Base-by-base conservation (phyloP, 1,140 invertebrate species). In the Drosophila mayri region DNA sequence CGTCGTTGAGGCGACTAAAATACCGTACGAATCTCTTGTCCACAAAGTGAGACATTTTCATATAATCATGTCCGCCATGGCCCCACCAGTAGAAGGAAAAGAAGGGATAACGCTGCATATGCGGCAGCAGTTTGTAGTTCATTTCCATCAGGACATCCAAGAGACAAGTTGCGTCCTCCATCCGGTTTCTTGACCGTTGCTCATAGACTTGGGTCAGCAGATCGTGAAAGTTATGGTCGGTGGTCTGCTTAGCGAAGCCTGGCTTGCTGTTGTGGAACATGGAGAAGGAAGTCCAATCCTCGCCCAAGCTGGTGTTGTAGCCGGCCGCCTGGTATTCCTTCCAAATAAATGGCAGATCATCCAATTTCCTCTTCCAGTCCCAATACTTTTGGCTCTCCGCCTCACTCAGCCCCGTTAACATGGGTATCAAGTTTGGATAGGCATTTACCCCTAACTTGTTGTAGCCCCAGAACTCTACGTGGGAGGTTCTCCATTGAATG, bases 271-370 rank as follows among this genome's bases (percentile, higher is more conserved):
- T 97, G 90, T 97, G 97, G 81, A 97, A 98, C 3, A 96, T 95
- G 2, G 95, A 95, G 30, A 97, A 95, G 12, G 93, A 88, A 0
- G 95, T 94, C 94, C 0, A 93, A 85, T 98, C 97, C 93, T 98
- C 97, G 1, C 94, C 95, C 52, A 96, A 96, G 1, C 95, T 95
- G 0, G 97, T 98, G 1, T 95, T 94, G 79, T 96, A 98, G 1
- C 95, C 95, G 2, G 94, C 93, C 35, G 95, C 91, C 59, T 94
- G 94, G 79, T 94, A 97, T 50, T 94, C 93, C 60, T 96, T 95
- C 97, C 97, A 98, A 12, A 98, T 93, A 62, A 97, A 95, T 0
- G 96, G 95, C 79, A 96, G 97, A 25, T 25, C 71, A 84, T 96
- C 95, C 22, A 65, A 35, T 64, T 7, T 50, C 5, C 16, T 18